phyloP scores from a whole-genome alignment of 2,113 vertebrate genomes.

The Anhinga rufa region DNA sequence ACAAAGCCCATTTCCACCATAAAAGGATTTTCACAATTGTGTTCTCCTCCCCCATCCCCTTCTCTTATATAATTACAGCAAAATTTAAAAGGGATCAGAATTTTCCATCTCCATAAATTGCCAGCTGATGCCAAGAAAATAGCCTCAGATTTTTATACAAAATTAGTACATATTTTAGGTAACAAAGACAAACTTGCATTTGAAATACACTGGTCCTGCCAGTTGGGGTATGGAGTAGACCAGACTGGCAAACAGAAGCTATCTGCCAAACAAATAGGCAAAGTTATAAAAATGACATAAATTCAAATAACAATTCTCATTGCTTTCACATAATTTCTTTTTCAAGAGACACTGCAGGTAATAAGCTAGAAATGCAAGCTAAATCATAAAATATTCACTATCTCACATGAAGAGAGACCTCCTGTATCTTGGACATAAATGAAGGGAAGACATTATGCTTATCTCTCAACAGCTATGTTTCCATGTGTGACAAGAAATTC shows the following conservation, averaged over 20 bases:
- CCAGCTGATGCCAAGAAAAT: not conserved
- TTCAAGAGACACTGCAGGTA: not conserved
- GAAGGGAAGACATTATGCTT: not conserved
- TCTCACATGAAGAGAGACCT: not conserved
- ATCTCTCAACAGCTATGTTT: not conserved
- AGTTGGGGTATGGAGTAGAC: not conserved
- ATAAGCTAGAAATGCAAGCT: not conserved
- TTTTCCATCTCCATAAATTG: not conserved
- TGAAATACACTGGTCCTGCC: not conserved
- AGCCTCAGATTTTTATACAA: not conserved
- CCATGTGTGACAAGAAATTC: not conserved
- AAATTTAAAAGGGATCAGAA: not conserved
- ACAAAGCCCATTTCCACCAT: not conserved
- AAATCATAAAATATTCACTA: not conserved
- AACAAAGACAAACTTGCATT: not conserved
- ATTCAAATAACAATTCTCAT: slow-evolving; percentile 13
- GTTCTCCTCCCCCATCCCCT: too few relatives aligned
- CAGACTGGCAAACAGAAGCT: not conserved
- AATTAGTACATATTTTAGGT: not conserved
- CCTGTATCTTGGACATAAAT: not conserved
- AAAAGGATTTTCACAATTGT: not conserved
- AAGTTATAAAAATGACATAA: slow-evolving; percentile 21
- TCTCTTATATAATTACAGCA: not conserved
- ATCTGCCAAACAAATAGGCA: not conserved
- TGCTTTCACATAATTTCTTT: not conserved